phyloP scores from a whole-genome alignment of 2,888 invertebrate genomes.

The Melikaiella ostensackeni region DNA sequence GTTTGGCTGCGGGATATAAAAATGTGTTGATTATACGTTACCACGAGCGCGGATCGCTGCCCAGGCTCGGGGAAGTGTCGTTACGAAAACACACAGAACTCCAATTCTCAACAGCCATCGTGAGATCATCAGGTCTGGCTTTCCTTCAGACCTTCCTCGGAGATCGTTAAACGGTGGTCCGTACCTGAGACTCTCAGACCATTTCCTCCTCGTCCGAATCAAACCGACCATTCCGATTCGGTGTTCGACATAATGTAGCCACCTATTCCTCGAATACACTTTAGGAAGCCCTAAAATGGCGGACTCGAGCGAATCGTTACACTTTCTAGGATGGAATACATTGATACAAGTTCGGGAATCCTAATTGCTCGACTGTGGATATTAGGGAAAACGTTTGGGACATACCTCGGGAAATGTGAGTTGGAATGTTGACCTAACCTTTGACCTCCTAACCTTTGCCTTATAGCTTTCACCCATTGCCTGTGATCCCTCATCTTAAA shows the following conservation, averaged over 20 bases:
- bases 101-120: constrained; percentile 44
- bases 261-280: constrained; percentile 29
- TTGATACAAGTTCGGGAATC: too few species aligned
- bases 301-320: too few species aligned
- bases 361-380: too few species aligned
- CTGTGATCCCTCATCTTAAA: too few species aligned
- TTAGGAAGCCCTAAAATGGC: constrained; percentile 48
- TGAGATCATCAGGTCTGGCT: constrained; percentile 41
- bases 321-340: too few species aligned
- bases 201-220: constrained; percentile 52
- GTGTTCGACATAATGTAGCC: constrained; percentile 47
- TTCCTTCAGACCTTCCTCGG: constrained; percentile 44
- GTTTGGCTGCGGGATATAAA: constrained; percentile 75
- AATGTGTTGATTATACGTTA: constrained; percentile 77
- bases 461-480: too few species aligned
- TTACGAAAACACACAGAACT: constrained; percentile 68
- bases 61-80: constrained; percentile 64
- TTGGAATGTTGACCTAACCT: too few species aligned
- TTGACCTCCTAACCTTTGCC: too few species aligned
- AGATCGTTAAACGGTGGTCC: constrained; percentile 70
- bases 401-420: too few species aligned
- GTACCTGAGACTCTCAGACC: constrained; percentile 45
- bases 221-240: constrained; percentile 52
- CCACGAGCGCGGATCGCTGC: constrained; percentile 53
- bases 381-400: too few species aligned